Conservation (phyloP, 2,888 invertebrate species). For the Lacanobia wlatinum region DNA sequence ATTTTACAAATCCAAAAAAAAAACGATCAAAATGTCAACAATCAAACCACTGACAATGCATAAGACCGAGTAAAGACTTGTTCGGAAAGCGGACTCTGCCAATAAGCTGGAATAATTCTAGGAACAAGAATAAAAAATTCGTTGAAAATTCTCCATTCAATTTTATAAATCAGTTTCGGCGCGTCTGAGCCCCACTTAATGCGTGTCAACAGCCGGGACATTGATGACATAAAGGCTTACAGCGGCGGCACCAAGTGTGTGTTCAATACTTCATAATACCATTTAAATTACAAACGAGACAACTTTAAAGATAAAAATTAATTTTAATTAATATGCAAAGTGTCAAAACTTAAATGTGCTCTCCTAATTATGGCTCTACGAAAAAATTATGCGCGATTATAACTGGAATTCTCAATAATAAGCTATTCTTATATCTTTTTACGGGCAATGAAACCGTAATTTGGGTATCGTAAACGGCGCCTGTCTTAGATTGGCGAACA, state of each 20-base stretch:
- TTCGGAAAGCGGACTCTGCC: conserved; percentile 12
- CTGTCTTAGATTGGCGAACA: conserved; percentile 88
- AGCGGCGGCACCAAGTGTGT: conserved; percentile 48
- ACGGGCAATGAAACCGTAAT: conserved; percentile 86
- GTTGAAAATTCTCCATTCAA: conserved; percentile 41
- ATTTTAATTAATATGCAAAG: conserved; percentile 53
- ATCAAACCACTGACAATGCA: conserved; percentile 17
- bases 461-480: conserved; percentile 87
- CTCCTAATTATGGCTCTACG: conserved; percentile 40
- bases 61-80: conserved; percentile 22
- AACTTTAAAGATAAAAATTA: conserved; percentile 45
- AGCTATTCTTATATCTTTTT: conserved; percentile 80
- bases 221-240: conserved; percentile 56
- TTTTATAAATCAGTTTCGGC: conserved; percentile 63
- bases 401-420: conserved; percentile 71
- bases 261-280: conserved; percentile 58
- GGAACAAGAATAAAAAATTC: conserved; percentile 41
- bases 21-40: conserved; percentile 30
- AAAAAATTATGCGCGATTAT: conserved; percentile 60
- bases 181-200: conserved; percentile 56
- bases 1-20: neutral
- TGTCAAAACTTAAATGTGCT: conserved; percentile 50
- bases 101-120: conserved; percentile 52
- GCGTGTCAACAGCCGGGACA: conserved; percentile 55
- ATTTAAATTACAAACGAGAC: conserved; percentile 56